phyloP scores from a whole-genome alignment of 2,113 vertebrate genomes.

The Poecile atricapillus region DNA sequence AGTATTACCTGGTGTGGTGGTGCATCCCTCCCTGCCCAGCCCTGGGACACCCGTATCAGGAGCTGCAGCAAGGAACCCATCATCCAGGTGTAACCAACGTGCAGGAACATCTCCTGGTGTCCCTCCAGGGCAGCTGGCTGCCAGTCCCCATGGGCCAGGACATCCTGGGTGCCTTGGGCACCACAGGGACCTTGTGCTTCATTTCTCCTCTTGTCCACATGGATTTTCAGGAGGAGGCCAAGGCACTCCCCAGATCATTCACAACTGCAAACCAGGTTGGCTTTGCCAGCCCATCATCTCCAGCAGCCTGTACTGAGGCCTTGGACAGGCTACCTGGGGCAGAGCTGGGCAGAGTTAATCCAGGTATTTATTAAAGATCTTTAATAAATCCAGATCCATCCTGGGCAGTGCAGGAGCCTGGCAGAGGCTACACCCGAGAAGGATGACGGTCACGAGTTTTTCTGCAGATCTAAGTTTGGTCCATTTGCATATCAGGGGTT shows the following conservation, averaged over 20 bases:
- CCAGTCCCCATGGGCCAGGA: not conserved
- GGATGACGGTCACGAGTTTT: fast-evolving
- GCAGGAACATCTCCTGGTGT: not conserved
- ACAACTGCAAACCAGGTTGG: not conserved
- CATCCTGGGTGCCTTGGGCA: not conserved
- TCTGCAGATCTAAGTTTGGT: fast-evolving
- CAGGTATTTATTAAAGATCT: not conserved
- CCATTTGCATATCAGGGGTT: not conserved
- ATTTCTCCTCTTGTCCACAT: not conserved
- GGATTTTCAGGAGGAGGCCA: not conserved
- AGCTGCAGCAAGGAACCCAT: not conserved
- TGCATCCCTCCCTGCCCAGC: not conserved
- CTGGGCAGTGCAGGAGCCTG: not conserved
- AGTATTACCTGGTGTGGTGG: not conserved
- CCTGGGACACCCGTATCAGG: fast-evolving
- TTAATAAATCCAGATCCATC: not conserved
- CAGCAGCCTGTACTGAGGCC: not conserved
- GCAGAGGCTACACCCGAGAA: not conserved
- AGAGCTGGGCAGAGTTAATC: not conserved
- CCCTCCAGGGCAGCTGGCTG: not conserved
- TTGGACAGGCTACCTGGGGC: not conserved
- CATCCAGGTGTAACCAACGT: not conserved
- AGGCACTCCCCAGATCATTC: not conserved
- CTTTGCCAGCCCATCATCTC: not conserved
- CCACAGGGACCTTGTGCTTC: not conserved